Evolutionary conservation across 2,888 invertebrate genomes (phyloP).

Genomic region (Polylopha cassiicola): DNA sequence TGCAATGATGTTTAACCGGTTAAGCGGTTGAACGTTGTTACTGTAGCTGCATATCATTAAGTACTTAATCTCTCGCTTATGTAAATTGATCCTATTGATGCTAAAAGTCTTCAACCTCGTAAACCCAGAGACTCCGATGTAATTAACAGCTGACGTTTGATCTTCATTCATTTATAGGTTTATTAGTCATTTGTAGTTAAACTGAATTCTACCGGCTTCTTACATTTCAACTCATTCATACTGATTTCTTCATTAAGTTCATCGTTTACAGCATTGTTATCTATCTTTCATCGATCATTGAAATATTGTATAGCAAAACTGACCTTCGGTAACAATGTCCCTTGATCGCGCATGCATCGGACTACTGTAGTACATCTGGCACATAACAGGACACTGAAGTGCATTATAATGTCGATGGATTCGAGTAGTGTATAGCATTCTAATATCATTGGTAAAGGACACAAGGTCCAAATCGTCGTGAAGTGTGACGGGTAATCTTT

Average conservation of each 20-base stretch:
- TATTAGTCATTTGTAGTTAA: constrained; percentile 14
- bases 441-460: constrained; percentile 31
- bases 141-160: constrained; percentile 14
- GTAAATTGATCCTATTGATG: constrained; percentile 17
- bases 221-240: constrained; percentile 28
- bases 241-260: constrained; percentile 30
- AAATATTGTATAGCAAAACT: constrained; percentile 52
- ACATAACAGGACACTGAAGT: constrained; percentile 30
- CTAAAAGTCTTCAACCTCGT: constrained; percentile 6
- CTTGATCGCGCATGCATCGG: constrained; percentile 46
- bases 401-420: constrained; percentile 26
- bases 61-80: constrained; percentile 16
- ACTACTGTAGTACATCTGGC: constrained; percentile 48
- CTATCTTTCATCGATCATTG: constrained; percentile 36
- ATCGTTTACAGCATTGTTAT: constrained; percentile 35
- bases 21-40: constrained; percentile 11
- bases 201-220: constrained; percentile 3
- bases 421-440: constrained; percentile 34
- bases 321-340: constrained; percentile 59
- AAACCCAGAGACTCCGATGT: constrained; percentile 7
- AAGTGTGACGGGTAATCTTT: constrained; percentile 46
- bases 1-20: constrained; percentile 17
- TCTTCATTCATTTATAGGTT: constrained; percentile 12
- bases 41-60: constrained; percentile 14
- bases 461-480: constrained; percentile 40